These are phyloP conservation scores for Pangasius sanitwongsei DNA, from an alignment of 2,797 vertebrate genomes.

Conservation along the genomic window DNA sequence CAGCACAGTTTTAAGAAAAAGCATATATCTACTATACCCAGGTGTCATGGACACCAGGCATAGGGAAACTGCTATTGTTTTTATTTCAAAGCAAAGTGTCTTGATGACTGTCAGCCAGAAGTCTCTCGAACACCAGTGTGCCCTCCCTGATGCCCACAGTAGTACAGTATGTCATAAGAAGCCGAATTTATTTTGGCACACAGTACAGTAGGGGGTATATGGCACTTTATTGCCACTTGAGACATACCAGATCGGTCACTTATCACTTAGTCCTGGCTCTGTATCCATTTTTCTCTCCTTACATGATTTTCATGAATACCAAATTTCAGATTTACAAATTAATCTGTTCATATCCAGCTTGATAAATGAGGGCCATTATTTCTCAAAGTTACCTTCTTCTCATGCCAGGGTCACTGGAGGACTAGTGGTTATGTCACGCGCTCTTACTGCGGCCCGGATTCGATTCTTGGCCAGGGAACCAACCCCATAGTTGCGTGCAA, in stretches of 20 bases:
- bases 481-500: no score
- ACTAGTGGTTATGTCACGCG: no score
- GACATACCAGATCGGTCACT: not conserved
- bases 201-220: not conserved
- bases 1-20: no score
- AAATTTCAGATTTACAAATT: not conserved
- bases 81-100: no score
- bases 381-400: not conserved
- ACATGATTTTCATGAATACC: not conserved
- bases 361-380: not conserved
- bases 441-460: no score
- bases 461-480: no score
- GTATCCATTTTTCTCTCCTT: not conserved
- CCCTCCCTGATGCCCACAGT: no score
- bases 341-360: not conserved
- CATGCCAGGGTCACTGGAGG: not conserved
- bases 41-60: no score
- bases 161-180: not conserved
- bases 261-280: constrained; percentile 4
- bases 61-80: no score
- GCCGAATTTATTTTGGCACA: not conserved
- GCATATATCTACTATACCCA: no score
- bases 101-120: no score
- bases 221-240: not conserved
- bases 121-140: no score